phyloP scores from a whole-genome alignment of 1,140 invertebrate genomes.

The Papilio xuthus region DNA sequence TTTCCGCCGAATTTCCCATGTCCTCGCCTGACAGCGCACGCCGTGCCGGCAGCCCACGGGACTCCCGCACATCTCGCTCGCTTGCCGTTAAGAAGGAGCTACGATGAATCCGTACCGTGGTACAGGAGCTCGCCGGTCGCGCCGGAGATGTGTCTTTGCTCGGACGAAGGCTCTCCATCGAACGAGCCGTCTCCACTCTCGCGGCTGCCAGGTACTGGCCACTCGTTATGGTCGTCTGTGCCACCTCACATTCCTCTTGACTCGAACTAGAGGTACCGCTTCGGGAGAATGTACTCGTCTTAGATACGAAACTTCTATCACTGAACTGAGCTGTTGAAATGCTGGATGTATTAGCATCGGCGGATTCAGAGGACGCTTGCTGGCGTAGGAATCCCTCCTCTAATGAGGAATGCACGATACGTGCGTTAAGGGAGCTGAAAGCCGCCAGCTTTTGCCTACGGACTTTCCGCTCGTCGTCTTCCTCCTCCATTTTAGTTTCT shows the following conservation, averaged over 20 bases:
- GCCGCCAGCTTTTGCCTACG: slow-evolving; percentile 68
- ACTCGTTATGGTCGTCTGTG: slow-evolving; percentile 74
- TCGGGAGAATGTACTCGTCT: slow-evolving; percentile 84
- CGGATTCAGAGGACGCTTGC: slow-evolving; percentile 72
- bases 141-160: slow-evolving; percentile 78
- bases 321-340: slow-evolving; percentile 75
- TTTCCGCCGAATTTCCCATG: slow-evolving; percentile 83
- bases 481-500: slow-evolving; percentile 81
- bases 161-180: slow-evolving; percentile 86
- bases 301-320: slow-evolving; percentile 81
- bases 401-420: slow-evolving; percentile 69
- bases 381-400: slow-evolving; percentile 64
- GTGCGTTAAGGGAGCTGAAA: slow-evolving; percentile 68
- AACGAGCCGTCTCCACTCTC: slow-evolving; percentile 84
- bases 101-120: slow-evolving; percentile 70
- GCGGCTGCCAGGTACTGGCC: slow-evolving; percentile 83
- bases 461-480: slow-evolving; percentile 80
- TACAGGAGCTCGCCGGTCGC: slow-evolving; percentile 75
- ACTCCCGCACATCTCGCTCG: slow-evolving; percentile 84
- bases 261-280: slow-evolving; percentile 85
- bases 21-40: slow-evolving; percentile 84
- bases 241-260: slow-evolving; percentile 85
- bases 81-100: slow-evolving; percentile 85
- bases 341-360: slow-evolving; percentile 71
- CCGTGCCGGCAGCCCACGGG: slow-evolving; percentile 82